Evolutionary conservation across 2,888 invertebrate species (phyloP).

Genomic region (Pinctada fucata): DNA sequence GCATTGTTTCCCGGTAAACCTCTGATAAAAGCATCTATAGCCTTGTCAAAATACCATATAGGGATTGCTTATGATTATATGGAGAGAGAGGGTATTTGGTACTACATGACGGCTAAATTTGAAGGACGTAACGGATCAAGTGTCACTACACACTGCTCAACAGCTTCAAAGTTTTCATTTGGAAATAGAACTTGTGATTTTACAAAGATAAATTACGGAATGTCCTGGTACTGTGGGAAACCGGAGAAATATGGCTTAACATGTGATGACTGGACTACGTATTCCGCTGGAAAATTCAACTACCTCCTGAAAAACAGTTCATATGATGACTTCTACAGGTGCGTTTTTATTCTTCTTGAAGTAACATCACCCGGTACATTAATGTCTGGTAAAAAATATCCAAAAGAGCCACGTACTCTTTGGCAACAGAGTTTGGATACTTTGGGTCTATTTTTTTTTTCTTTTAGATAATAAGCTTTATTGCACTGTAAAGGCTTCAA

Average conservation of each 20-base stretch:
- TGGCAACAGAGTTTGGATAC: background rate
- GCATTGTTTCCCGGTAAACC: conserved; percentile 19
- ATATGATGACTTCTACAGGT: background rate
- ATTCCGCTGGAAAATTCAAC: background rate
- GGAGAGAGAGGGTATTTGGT: background rate
- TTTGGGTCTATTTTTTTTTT: no score
- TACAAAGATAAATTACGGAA: conserved; percentile 8
- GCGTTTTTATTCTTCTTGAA: background rate
- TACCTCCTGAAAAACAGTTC: background rate
- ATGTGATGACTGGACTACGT: conserved; percentile 17
- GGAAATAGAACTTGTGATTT: conserved; percentile 6
- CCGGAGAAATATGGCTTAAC: background rate
- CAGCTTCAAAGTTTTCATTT: background rate
- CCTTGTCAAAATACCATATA: conserved; percentile 13
- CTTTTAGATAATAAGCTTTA: no score
- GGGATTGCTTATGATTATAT: conserved; percentile 6
- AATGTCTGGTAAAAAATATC: background rate
- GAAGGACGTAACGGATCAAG: background rate
- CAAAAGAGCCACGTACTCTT: background rate
- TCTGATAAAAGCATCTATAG: conserved; percentile 8
- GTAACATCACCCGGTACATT: background rate
- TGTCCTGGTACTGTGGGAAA: conserved; percentile 25
- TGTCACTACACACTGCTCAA: background rate
- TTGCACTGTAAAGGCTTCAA: no score
- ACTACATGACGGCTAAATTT: conserved; percentile 4